Conservation (phyloP, 2,797 vertebrate genomes). For the Micropoecilia bifurca region DNA sequence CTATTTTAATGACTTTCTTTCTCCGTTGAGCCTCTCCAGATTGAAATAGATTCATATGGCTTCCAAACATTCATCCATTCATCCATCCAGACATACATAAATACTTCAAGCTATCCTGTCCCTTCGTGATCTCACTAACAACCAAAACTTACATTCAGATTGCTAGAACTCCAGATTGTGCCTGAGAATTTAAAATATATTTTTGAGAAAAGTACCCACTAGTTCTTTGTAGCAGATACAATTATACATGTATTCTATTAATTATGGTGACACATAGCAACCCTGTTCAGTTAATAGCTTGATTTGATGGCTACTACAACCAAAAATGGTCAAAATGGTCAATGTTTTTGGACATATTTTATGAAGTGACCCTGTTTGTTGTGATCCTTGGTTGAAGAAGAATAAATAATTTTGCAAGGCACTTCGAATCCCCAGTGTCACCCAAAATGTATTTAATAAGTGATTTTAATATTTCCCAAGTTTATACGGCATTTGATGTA, state of each 20-base stretch:
- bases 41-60: neutral
- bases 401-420: neutral
- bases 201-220: neutral
- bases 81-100: neutral
- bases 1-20: too few species aligned
- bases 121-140: neutral
- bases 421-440: neutral
- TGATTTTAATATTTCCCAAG: neutral
- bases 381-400: neutral
- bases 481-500: neutral
- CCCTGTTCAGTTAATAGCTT: neutral
- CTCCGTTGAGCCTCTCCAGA: too few species aligned
- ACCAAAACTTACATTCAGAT: neutral
- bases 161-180: neutral
- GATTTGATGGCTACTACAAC: neutral
- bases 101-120: neutral
- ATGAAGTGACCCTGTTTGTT: neutral
- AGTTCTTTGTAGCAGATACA: neutral
- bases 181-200: neutral
- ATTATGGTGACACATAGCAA: neutral
- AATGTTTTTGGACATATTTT: neutral
- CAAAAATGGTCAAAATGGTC: neutral
- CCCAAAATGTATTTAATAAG: neutral
- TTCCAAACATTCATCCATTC: neutral
- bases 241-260: neutral